Evolutionary conservation across 2,888 invertebrate species (phyloP).

Genomic region (Amiota minor): DNA sequence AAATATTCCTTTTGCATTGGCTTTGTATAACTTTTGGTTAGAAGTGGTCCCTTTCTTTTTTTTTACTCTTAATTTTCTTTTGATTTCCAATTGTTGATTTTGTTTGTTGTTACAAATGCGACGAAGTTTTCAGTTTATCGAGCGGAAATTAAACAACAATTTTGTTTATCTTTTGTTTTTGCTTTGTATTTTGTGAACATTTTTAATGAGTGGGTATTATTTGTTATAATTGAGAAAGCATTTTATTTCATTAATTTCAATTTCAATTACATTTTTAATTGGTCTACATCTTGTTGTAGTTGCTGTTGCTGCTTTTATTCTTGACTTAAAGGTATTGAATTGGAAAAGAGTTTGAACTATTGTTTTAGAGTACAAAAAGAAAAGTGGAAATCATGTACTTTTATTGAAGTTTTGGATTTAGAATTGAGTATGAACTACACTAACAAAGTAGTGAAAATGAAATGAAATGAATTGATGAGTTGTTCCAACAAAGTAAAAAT

Average conservation of each 20-base stretch:
- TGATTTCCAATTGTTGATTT: background rate
- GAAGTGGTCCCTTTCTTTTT: background rate
- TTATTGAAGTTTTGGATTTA: background rate
- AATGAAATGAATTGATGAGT: no score
- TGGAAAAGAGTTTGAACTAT: background rate
- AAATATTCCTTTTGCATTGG: background rate
- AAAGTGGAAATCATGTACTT: background rate
- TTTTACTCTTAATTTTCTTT: background rate
- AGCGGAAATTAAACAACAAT: conserved; percentile 25
- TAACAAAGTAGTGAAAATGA: no score
- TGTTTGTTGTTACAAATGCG: background rate
- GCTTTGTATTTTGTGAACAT: conserved; percentile 5
- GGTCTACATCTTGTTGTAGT: background rate
- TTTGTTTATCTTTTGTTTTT: background rate
- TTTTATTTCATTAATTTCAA: background rate
- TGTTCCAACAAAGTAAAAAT: no score
- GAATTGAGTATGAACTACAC: background rate
- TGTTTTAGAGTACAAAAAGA: background rate
- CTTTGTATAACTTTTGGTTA: background rate
- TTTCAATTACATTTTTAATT: conserved; percentile 6
- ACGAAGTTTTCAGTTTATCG: conserved; percentile 16
- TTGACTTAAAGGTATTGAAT: background rate
- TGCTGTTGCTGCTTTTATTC: background rate
- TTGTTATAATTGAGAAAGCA: conserved; percentile 5
- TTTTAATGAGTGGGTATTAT: conserved; percentile 18